phyloP scores from a whole-genome alignment of 2,888 invertebrate species.

The Plebejus anna region DNA sequence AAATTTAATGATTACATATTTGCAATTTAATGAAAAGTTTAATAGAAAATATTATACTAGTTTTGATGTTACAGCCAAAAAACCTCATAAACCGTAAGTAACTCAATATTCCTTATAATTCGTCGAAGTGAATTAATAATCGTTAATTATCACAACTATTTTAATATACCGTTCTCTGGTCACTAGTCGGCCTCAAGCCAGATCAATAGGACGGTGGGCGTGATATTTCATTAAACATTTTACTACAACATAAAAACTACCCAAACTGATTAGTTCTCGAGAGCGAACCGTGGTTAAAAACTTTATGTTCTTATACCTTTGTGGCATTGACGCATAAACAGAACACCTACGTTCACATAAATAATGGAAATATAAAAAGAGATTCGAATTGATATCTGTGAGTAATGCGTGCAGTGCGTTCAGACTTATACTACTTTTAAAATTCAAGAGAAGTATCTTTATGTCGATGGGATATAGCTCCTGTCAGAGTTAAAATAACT shows the following conservation, averaged over 20 bases:
- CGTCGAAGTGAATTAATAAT: constrained; percentile 7
- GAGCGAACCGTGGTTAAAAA: constrained; percentile 39
- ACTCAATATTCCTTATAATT: neutral
- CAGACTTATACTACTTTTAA: neutral
- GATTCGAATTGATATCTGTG: constrained; percentile 43
- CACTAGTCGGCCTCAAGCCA: constrained; percentile 37
- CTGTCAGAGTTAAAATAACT: neutral
- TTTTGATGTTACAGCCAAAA: too few relatives aligned
- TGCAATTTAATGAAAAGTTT: too few relatives aligned
- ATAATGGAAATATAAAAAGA: constrained; percentile 45
- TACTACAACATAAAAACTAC: constrained; percentile 63
- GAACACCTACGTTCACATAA: constrained; percentile 47
- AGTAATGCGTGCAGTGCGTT: constrained; percentile 50
- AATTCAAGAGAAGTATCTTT: neutral
- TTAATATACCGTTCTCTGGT: constrained; percentile 30
- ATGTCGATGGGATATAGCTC: neutral
- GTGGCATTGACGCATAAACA: constrained; percentile 40
- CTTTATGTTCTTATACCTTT: constrained; percentile 35
- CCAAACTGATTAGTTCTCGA: constrained; percentile 69
- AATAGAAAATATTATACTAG: too few relatives aligned
- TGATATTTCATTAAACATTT: constrained; percentile 74
- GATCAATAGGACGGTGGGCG: constrained; percentile 72
- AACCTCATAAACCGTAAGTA: too few relatives aligned
- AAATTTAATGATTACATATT: too few relatives aligned
- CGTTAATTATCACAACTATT: constrained; percentile 5